Evolutionary conservation across 92 coral and sea anemone genomes (phyloP).

Genomic region (Blastomussa wellsi): DNA sequence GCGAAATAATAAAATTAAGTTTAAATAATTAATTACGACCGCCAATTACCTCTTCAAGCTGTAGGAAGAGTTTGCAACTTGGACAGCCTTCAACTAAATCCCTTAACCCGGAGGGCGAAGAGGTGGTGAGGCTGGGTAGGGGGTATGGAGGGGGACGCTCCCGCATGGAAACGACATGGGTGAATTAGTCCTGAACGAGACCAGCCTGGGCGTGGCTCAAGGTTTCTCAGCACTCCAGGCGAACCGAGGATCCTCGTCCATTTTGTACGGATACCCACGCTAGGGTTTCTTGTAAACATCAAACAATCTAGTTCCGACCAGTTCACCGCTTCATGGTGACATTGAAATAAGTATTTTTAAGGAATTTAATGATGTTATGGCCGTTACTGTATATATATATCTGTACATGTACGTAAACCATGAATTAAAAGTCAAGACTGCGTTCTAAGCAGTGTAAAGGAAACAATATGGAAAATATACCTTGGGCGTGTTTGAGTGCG

Average conservation of each 20-base stretch:
- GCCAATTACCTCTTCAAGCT: background rate
- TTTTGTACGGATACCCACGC: no score
- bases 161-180: no score
- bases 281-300: no score
- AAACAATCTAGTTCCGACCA: background rate
- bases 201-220: no score
- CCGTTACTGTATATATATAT: background rate
- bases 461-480: background rate
- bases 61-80: background rate
- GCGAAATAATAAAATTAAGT: background rate
- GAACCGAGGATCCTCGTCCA: no score
- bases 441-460: slow-evolving; percentile 1
- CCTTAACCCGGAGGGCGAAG: no score
- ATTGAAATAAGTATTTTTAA: background rate
- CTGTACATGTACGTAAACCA: slow-evolving; percentile 1
- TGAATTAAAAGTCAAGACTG: background rate
- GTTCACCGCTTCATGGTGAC: background rate
- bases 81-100: no score
- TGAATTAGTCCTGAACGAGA: no score
- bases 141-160: no score
- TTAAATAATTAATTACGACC: background rate
- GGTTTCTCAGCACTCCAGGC: no score
- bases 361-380: background rate
- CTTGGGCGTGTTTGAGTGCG: background rate
- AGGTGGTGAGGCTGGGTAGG: no score